Percentiles rank a stretch among this genome's conserved stretches.
phyloP scores from a whole-genome alignment of 2,113 vertebrate genomes.

The Colossoma macropomum region DNA sequence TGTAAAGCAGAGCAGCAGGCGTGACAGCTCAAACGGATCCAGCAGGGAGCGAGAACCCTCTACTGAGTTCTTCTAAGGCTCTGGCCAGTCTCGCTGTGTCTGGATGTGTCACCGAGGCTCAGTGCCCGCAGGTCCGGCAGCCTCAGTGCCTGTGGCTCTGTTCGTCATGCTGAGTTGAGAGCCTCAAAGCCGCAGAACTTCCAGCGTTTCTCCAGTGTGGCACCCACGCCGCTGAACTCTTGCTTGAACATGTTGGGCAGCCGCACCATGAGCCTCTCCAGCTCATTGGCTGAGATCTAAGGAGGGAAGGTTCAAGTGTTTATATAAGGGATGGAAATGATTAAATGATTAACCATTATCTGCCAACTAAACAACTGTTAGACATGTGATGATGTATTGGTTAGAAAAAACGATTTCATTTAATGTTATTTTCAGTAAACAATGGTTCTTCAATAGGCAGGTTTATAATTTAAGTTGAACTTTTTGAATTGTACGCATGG shows the following conservation, averaged over 20 bases:
- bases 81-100: conserved; percentile 34
- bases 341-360: no score
- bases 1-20: conserved; percentile 32
- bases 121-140: conserved; percentile 1
- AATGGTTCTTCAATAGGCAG: no score
- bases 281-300: conserved; percentile 90
- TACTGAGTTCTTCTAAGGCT: conserved; percentile 32
- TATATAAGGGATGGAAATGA: not conserved
- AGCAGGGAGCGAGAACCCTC: conserved; percentile 20
- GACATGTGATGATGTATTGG: no score
- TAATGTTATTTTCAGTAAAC: no score
- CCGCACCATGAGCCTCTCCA: conserved; percentile 90
- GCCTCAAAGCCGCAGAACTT: conserved; percentile 96
- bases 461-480: no score
- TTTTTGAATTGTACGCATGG: no score
- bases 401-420: no score
- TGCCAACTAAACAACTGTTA: no score
- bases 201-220: conserved; percentile 96
- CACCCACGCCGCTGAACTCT: conserved; percentile 95
- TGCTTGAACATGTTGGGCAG: conserved; percentile 93
- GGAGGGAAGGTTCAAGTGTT: not conserved
- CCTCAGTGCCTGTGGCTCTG: conserved; percentile 45
- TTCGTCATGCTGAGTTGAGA: conserved; percentile 85
- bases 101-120: conserved; percentile 26
- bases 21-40: conserved; percentile 16